These are phyloP conservation scores for Crypturellus undulatus DNA, from an alignment of 2,113 vertebrate genomes.

Conservation along the genomic window DNA sequence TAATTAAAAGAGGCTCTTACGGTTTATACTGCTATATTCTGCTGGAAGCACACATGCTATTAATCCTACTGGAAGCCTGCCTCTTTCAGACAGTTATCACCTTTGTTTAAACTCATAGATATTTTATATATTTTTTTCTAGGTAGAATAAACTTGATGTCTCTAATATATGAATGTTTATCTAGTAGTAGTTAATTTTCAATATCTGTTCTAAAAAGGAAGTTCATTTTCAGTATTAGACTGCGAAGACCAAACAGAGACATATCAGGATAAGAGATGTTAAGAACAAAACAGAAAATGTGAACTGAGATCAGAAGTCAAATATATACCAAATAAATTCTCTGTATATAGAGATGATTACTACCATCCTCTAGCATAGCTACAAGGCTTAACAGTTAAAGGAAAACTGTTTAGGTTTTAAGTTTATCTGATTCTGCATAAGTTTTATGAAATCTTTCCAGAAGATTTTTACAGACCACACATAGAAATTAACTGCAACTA, in stretches of 20 bases:
- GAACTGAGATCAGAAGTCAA: conserved; percentile 57
- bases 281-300: conserved; percentile 18
- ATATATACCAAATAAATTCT: background rate
- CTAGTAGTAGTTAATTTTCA: background rate
- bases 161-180: background rate
- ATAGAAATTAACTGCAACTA: background rate
- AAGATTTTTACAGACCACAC: background rate
- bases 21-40: background rate
- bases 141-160: background rate
- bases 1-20: background rate
- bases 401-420: background rate
- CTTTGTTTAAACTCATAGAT: background rate
- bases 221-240: background rate
- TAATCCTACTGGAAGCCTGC: background rate
- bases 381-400: background rate
- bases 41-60: background rate
- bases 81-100: background rate
- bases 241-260: background rate
- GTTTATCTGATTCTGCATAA: background rate
- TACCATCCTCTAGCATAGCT: background rate
- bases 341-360: background rate
- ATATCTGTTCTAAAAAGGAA: background rate
- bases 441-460: background rate
- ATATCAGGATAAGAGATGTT: conserved; percentile 27
- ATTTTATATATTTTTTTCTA: background rate